Evolutionary conservation across 2,113 vertebrate species (phyloP).

Genomic region (western clawed frog (Xenopus tropicalis)): UCB_Xtro_10.0 CM004444.2:24890501-24891000

Average conservation of each 20-base stretch:
- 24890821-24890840: not conserved
- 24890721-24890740: slow-evolving; percentile 4
- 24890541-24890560: not conserved
- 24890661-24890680: not conserved
- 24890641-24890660: not conserved
- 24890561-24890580: not conserved
- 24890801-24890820: too few relatives aligned
- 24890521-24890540: too few relatives aligned
- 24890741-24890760: too few relatives aligned
- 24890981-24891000: slow-evolving; percentile 10
- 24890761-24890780: too few relatives aligned
- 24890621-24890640: not conserved
- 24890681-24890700: not conserved
- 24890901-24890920: not conserved
- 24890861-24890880: not conserved
- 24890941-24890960: not conserved
- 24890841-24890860: not conserved
- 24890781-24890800: too few relatives aligned
- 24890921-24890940: not conserved
- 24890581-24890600: not conserved
- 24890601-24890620: not conserved
- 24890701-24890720: slow-evolving; percentile 4
- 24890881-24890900: not conserved
- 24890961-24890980: slow-evolving; percentile 5
- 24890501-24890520: too few relatives aligned